A percentile compares a stretch with the other conserved stretches of the same genome.
These are phyloP conservation scores for Halichoeres trimaculatus DNA, from an alignment of 2,113 vertebrate species.

Conservation along the genomic window DNA sequence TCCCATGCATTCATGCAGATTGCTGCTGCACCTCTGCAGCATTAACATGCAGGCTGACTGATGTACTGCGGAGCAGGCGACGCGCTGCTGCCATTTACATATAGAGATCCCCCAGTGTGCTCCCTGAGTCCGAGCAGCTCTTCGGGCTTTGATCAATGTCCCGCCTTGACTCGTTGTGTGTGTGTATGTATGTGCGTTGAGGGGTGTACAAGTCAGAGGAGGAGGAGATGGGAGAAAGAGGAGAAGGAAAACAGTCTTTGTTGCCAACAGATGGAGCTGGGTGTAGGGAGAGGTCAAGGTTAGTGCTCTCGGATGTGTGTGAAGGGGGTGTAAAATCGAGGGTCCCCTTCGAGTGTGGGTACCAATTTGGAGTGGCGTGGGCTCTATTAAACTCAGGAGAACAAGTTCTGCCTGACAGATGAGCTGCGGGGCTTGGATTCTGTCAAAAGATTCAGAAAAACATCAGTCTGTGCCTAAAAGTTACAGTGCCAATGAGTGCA, in stretches of 20 bases:
- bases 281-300: conserved; percentile 94
- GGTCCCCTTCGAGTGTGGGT: conserved; percentile 22
- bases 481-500: background rate
- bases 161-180: conserved; percentile 77
- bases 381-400: conserved; percentile 10
- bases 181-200: conserved; percentile 18
- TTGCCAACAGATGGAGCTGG: conserved; percentile 92
- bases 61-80: conserved; percentile 88
- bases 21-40: conserved; percentile 23
- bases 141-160: conserved; percentile 90
- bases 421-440: background rate
- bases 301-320: conserved; percentile 70
- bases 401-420: conserved; percentile 8
- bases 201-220: conserved; percentile 8
- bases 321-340: conserved; percentile 17
- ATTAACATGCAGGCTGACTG: conserved; percentile 77
- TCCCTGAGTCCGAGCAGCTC: conserved; percentile 76
- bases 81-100: conserved; percentile 88
- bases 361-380: background rate
- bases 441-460: background rate
- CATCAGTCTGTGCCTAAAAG: background rate
- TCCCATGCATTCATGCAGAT: conserved; percentile 11
- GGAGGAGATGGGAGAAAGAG: conserved; percentile 27
- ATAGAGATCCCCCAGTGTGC: conserved; percentile 83
- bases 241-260: conserved; percentile 79